Base-by-base conservation (phyloP, 2,113 vertebrate species). In the Takifugu bimaculatus region DNA sequence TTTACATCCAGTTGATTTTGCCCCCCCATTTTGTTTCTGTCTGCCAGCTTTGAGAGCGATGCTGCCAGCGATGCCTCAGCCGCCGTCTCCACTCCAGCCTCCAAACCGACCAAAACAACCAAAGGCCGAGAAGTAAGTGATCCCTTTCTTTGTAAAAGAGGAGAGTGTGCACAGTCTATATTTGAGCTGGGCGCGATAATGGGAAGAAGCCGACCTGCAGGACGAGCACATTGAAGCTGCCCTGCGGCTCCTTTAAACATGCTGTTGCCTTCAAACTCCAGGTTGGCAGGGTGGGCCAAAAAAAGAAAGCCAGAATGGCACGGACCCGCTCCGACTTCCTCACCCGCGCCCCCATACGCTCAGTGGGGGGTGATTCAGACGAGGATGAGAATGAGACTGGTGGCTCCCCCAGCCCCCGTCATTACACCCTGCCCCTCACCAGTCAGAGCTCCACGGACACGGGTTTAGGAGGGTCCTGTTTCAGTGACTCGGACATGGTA, bases 401-500 rank as follows among this genome's bases (percentile, higher is more conserved):
- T 89, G 90, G 79, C 91, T 90, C 91, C 92, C 88, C 87, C 88
- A 90, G 91, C 92, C 92, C 92, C 77, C 91, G 90, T 87, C 86
- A 86, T 74, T 80, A 59, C 77, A 70, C 62, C 5, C 89, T 91
- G 72, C 90, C 93, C 88, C 90, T 92, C 70, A 85, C 90, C 73
- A 93, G 93, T 88, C 90, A 80, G 59, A 92, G 88, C 87, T 86
- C 92, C 64, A 51, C 62, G 49, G 89, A 90, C 79, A 89, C 89
- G 83, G 88, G 88, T 80, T 87, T 92, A 82, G 90, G 90, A 81
- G 93, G 94, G 91, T 92, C 94, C 88, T 97, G 94, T 94, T 94
- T 98, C 94, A 98, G 96, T 96, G 97, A 99, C 94, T 97, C 96
- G 57, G 96, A 99, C 93, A 98, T 99, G 97, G 97, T 99, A 99